A percentile compares a stretch with the other conserved stretches of the same genome.
phyloP scores from a whole-genome alignment of 2,888 invertebrate genomes.

The Rhaphigaster nebulosa region DNA sequence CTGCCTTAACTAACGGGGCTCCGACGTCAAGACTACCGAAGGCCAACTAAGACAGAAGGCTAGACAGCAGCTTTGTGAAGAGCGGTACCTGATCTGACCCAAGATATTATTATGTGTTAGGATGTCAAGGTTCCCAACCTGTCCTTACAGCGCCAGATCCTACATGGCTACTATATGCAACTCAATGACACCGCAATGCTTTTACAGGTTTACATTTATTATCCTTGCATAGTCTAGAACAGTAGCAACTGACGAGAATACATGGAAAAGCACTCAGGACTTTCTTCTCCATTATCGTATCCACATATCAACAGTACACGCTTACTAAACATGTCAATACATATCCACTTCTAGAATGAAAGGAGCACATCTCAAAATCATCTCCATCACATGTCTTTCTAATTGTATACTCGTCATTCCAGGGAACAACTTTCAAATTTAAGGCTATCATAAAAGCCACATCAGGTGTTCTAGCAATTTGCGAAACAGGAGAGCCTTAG shows the following conservation, averaged over 20 bases:
- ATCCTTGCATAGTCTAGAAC: background rate
- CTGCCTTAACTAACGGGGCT: background rate
- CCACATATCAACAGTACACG: background rate
- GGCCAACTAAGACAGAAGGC: background rate
- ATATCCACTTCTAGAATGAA: too few relatives aligned
- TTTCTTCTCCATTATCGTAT: background rate
- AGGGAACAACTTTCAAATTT: too few relatives aligned
- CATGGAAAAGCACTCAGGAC: background rate
- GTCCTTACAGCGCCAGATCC: background rate
- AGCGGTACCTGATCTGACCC: constrained; percentile 20
- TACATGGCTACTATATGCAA: constrained; percentile 14
- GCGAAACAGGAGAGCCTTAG: too few relatives aligned
- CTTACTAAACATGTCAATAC: too few relatives aligned
- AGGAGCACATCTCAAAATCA: background rate
- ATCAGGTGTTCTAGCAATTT: too few relatives aligned
- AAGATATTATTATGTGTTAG: constrained; percentile 27
- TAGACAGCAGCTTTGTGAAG: constrained; percentile 18
- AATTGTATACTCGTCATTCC: too few relatives aligned
- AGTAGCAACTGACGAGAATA: background rate
- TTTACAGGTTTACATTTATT: background rate
- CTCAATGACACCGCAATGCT: background rate
- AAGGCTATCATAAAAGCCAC: too few relatives aligned
- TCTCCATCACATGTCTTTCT: too few relatives aligned
- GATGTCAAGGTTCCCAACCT: background rate
- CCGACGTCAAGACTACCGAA: background rate